phyloP scores from a whole-genome alignment of 2,888 invertebrate species.

The Eucriotettix oculatus region DNA sequence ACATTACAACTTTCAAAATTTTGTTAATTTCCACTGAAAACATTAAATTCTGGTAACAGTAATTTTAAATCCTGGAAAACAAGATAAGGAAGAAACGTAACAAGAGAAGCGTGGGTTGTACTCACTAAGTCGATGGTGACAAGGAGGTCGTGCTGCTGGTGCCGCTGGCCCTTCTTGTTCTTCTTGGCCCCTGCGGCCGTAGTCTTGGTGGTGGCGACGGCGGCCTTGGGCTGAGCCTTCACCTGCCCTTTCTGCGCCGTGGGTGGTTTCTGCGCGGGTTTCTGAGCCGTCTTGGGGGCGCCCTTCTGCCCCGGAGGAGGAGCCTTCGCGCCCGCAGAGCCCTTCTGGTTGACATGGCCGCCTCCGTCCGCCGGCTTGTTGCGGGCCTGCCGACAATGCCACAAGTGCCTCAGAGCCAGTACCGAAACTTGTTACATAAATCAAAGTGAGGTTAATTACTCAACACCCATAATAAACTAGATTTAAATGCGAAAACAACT shows the following conservation, averaged over 20 bases:
- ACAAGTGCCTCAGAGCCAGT: background rate
- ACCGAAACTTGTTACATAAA: background rate
- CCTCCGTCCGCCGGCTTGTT: conserved; percentile 67
- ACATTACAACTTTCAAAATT: too few species aligned
- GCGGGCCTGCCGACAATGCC: conserved; percentile 40
- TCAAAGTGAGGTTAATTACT: too few species aligned
- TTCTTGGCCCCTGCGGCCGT: conserved; percentile 47
- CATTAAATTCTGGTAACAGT: too few species aligned
- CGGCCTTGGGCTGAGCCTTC: conserved; percentile 28
- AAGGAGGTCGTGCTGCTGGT: conserved; percentile 64
- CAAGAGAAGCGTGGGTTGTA: too few species aligned
- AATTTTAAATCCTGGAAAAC: too few species aligned
- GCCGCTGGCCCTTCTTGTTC: conserved; percentile 54
- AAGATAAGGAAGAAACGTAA: too few species aligned
- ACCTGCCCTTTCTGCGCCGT: conserved; percentile 59
- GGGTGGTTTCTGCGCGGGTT: conserved; percentile 49
- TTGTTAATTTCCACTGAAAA: too few species aligned
- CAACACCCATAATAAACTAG: too few species aligned
- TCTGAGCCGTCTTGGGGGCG: conserved; percentile 24
- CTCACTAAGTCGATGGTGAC: conserved; percentile 71
- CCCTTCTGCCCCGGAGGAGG: conserved; percentile 29
- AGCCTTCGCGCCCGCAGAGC: conserved; percentile 38
- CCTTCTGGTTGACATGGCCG: conserved; percentile 56
- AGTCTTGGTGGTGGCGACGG: conserved; percentile 36
- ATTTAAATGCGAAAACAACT: too few species aligned